A percentile compares a stretch with the other conserved stretches of the same genome.
These are phyloP conservation scores for Paratrypauchen microcephalus DNA, from an alignment of 2,797 vertebrate genomes.

Conservation along the genomic window DNA sequence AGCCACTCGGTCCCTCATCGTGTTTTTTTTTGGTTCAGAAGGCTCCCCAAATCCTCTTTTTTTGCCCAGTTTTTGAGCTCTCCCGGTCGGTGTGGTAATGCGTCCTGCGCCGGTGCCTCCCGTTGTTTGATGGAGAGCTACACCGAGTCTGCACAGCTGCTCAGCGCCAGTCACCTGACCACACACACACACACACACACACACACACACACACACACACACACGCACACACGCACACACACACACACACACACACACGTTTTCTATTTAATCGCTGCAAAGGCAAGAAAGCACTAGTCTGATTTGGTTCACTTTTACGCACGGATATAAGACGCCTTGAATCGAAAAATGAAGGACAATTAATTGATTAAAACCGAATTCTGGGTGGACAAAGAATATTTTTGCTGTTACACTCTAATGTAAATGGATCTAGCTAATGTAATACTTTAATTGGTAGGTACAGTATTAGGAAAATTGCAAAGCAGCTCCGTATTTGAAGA, in stretches of 20 bases:
- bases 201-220: not conserved
- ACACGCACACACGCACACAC: slow-evolving; percentile 17
- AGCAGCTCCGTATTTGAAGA: not conserved
- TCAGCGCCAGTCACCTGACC: slow-evolving; percentile 75
- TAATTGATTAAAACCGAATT: too few species aligned
- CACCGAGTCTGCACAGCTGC: slow-evolving; percentile 71
- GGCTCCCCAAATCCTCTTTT: slow-evolving; percentile 41
- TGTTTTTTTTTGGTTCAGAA: slow-evolving; percentile 29
- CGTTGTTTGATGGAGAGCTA: slow-evolving; percentile 66
- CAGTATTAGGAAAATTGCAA: too few species aligned
- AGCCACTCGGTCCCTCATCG: slow-evolving; percentile 70
- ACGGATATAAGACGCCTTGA: not conserved
- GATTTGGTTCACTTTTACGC: not conserved
- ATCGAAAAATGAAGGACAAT: not conserved
- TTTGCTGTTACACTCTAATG: not conserved
- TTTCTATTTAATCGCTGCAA: not conserved
- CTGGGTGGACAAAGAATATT: too few species aligned
- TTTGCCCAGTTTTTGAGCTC: slow-evolving; percentile 1
- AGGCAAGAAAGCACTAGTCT: not conserved
- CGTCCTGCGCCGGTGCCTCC: slow-evolving; percentile 53
- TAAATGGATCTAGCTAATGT: not conserved
- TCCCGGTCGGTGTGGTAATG: slow-evolving; percentile 16
- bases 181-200: slow-evolving; percentile 19
- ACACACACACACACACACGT: slow-evolving; percentile 9
- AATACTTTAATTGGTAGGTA: not conserved